Percentiles rank a stretch among this genome's conserved stretches.
Evolutionary conservation across 2,797 vertebrate species (phyloP).

Genomic region (Echiichthys vipera): DNA sequence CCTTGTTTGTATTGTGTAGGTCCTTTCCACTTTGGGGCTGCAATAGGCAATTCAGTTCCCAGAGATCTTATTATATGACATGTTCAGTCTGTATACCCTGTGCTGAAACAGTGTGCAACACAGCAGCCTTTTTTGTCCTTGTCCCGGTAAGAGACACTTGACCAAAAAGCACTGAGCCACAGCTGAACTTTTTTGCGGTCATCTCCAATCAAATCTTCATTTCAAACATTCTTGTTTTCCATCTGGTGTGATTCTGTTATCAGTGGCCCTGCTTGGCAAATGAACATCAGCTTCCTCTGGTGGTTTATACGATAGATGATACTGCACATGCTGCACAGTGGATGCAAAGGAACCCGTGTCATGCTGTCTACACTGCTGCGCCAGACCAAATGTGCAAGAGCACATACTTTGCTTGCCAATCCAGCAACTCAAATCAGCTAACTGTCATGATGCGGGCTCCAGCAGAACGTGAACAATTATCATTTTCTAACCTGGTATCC

Average conservation of each 20-base stretch:
- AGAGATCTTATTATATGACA: background rate
- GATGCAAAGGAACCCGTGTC: background rate
- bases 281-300: background rate
- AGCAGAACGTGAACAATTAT: background rate
- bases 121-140: too few species aligned
- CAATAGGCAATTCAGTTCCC: background rate
- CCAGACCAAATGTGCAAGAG: background rate
- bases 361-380: background rate
- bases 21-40: background rate
- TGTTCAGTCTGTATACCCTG: too few species aligned
- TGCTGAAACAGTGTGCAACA: too few species aligned
- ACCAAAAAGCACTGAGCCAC: background rate
- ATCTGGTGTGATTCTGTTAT: background rate
- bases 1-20: background rate
- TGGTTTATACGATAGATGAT: background rate
- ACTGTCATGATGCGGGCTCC: background rate
- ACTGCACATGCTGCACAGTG: background rate
- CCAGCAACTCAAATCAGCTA: background rate
- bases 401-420: too few species aligned
- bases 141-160: background rate
- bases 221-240: background rate
- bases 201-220: background rate
- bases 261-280: background rate
- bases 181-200: background rate
- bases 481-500: background rate